Base-by-base conservation (phyloP, 2,797 vertebrate genomes). In the Sphaeramia orbicularis region DNA sequence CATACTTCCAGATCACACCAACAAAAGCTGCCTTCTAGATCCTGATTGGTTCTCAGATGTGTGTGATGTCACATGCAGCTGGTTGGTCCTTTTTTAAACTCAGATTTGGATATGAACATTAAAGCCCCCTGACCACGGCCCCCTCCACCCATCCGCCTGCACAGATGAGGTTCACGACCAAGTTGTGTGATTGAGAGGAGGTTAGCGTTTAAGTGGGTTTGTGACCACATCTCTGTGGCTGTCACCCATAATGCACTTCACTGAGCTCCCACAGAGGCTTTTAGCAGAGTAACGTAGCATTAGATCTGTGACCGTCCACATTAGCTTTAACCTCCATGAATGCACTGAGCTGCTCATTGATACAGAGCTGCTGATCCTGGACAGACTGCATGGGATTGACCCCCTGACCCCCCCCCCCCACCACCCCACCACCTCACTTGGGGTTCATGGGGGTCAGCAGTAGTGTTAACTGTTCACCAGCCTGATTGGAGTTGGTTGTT, bases 351-450 rank as follows among this genome's bases (percentile, higher is more conserved):
- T 36, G 1, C 58, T 71, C 35, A 6, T 47, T 40, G 45, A 47
- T 54, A 35, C 55, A 60, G 68, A 79, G 67, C 76, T 30, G 67
- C 69, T 78, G 51, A 45, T 56, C 57, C 50, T 47, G 51, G n/a
- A 69, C 64, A 45, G 65, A 35, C 62, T 32, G 50, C 0, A 0
- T 8, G 47, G 8, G 54, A 49, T 49, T 70, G 7, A 40, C 54
- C 61, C 65, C 24, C 0, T 0, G 21, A 24, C 21, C 21, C 21
- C 21, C n/a, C n/a, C n/a, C n/a, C n/a, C n/a, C 21, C n/a, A n/a
- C n/a, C n/a, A n/a, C n/a, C n/a, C n/a, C n/a, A 24, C 36, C 65
- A 66, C 55, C 67, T 13, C 4, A 0, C 1, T 14, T 18, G 0
- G 10, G 15, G 53, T 70, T 65, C 60, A 43, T 0, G 6, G n/a